Conservation (phyloP, 2,888 invertebrate genomes). For the Apodemia zela region DNA sequence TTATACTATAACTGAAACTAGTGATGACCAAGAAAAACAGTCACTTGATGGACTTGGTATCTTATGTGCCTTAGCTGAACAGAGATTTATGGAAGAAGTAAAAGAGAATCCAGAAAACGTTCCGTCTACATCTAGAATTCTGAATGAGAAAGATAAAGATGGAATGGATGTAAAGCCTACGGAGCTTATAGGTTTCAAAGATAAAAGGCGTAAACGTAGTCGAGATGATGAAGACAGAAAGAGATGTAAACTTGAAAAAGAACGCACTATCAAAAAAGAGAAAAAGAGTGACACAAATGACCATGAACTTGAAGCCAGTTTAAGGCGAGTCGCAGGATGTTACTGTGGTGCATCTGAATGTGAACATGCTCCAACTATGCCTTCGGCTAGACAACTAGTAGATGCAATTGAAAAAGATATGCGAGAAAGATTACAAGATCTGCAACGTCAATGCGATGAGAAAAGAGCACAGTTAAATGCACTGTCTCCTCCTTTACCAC, state of each 20-base stretch:
- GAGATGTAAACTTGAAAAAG: constrained; percentile 67
- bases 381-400: constrained; percentile 81
- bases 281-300: constrained; percentile 52
- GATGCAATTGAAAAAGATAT: constrained; percentile 90
- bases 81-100: constrained; percentile 89
- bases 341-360: constrained; percentile 53
- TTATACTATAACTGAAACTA: constrained; percentile 51
- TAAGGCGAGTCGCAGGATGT: constrained; percentile 64
- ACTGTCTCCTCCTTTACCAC: constrained; percentile 79
- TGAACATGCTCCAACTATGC: constrained; percentile 55
- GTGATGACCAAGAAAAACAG: constrained; percentile 57
- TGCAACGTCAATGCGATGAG: constrained; percentile 90
- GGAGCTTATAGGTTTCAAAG: constrained; percentile 60
- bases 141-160: constrained; percentile 46
- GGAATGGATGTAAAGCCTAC: constrained; percentile 54
- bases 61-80: constrained; percentile 91
- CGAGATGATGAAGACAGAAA: constrained; percentile 64
- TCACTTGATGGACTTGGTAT: constrained; percentile 85
- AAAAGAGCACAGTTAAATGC: constrained; percentile 91
- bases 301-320: constrained; percentile 64
- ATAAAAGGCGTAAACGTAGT: constrained; percentile 60
- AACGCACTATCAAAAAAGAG: constrained; percentile 66
- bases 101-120: constrained; percentile 55
- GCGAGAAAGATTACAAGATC: constrained; percentile 88
- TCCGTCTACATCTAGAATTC: constrained; percentile 52